A percentile compares a stretch with the other conserved stretches of the same genome.
Evolutionary conservation across 2,797 vertebrate species (phyloP).

Genomic region (Rhinella marina): DNA sequence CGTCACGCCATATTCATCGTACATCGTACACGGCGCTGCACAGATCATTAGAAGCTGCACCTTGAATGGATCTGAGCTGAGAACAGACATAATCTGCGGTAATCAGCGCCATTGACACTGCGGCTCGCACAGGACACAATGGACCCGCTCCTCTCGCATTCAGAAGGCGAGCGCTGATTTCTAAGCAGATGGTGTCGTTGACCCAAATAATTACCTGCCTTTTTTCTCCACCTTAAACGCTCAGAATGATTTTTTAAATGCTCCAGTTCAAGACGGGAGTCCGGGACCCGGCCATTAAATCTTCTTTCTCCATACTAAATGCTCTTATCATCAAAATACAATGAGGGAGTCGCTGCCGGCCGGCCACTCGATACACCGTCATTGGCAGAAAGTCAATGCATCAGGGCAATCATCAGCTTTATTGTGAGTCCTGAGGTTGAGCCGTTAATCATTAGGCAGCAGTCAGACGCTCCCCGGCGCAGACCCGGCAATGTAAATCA

Average conservation of each 20-base stretch:
- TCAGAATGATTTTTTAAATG: constrained; percentile 51
- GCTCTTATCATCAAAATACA: constrained; percentile 33
- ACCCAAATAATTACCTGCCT: constrained; percentile 53
- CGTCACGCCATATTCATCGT: too few relatives aligned
- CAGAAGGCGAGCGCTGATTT: background rate
- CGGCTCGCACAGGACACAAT: background rate
- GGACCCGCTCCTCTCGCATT: background rate
- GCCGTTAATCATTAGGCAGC: constrained; percentile 8
- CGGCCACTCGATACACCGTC: constrained; percentile 11
- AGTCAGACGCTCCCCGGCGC: background rate
- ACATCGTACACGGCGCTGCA: background rate
- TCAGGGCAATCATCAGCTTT: constrained; percentile 50
- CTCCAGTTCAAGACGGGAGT: constrained; percentile 47
- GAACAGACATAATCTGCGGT: constrained; percentile 27
- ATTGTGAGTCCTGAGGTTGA: background rate
- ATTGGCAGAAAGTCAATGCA: constrained; percentile 60
- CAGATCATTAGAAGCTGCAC: background rate
- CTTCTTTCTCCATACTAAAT: constrained; percentile 23
- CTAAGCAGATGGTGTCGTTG: constrained; percentile 24
- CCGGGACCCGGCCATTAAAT: constrained; percentile 43
- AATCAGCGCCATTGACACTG: constrained; percentile 35
- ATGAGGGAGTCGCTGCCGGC: background rate
- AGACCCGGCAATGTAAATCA: constrained; percentile 23
- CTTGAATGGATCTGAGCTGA: background rate
- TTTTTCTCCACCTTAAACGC: constrained; percentile 33